A percentile compares a stretch with the other conserved stretches of the same genome.
Conservation (phyloP, 2,888 invertebrate genomes). For the Palloptera scutellata region DNA sequence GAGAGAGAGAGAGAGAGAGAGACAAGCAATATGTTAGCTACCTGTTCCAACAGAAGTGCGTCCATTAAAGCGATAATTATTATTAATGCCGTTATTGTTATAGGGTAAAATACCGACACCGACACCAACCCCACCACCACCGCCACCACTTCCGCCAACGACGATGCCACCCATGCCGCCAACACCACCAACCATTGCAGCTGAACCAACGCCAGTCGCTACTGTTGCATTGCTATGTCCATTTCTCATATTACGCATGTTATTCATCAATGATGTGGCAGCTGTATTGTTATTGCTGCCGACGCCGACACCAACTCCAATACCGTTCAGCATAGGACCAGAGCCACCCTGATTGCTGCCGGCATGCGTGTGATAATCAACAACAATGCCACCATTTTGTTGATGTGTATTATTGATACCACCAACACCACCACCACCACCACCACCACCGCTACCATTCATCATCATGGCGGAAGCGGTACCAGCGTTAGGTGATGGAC, state of each 20-base stretch:
- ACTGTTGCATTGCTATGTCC: constrained; percentile 34
- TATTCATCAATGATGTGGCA: constrained; percentile 37
- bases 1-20: constrained; percentile 36
- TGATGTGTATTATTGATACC: constrained; percentile 8
- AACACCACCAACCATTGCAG: constrained; percentile 33
- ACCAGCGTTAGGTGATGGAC: background rate
- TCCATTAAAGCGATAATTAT: constrained; percentile 64
- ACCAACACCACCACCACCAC: constrained; percentile 3
- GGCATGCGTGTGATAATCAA: constrained; percentile 28
- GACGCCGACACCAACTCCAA: constrained; percentile 28
- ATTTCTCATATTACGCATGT: constrained; percentile 50
- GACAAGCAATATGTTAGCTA: constrained; percentile 31
- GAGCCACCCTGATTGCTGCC: no score
- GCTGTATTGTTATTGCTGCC: constrained; percentile 37
- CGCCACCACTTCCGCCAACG: constrained; percentile 35
- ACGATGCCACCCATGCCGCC: constrained; percentile 27
- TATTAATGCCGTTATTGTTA: constrained; percentile 61
- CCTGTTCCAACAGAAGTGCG: constrained; percentile 61
- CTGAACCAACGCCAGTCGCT: constrained; percentile 28
- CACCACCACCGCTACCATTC: constrained; percentile 17
- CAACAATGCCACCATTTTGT: constrained; percentile 9
- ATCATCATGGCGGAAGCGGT: constrained; percentile 3
- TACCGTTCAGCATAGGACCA: constrained; percentile 22
- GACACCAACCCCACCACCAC: constrained; percentile 34
- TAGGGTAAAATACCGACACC: constrained; percentile 47